A percentile compares a stretch with the other conserved stretches of the same genome.
These are phyloP conservation scores for Syngnathus rostellatus DNA, from an alignment of 2,797 vertebrate genomes.

Conservation along the genomic window DNA sequence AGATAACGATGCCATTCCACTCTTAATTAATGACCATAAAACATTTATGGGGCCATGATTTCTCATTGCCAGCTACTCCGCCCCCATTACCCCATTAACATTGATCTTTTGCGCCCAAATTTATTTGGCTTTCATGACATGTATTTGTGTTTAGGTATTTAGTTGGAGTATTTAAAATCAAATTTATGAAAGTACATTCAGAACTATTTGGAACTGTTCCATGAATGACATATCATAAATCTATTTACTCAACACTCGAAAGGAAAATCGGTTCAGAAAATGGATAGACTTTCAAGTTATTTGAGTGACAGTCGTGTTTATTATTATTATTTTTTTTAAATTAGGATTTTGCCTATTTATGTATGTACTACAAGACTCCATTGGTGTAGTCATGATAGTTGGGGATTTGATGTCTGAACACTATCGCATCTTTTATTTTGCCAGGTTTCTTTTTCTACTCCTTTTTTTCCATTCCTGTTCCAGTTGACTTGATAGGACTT, in stretches of 20 bases:
- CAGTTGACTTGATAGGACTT: neutral
- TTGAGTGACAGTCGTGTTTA: neutral
- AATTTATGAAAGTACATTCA: neutral
- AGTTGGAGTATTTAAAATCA: neutral
- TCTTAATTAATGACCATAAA: conserved; percentile 68
- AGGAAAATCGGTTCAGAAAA: no score
- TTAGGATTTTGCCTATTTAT: no score
- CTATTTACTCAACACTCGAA: neutral
- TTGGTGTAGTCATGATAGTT: no score
- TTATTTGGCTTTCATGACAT: conserved; percentile 34
- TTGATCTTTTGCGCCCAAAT: conserved; percentile 49
- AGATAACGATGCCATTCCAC: conserved; percentile 59
- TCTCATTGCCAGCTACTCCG: conserved; percentile 40
- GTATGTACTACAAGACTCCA: no score
- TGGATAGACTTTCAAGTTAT: neutral
- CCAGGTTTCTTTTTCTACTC: neutral
- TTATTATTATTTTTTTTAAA: no score
- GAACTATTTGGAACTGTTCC: neutral
- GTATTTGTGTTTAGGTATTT: conserved; percentile 28
- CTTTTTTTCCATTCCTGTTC: neutral
- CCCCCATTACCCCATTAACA: conserved; percentile 49
- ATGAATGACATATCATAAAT: neutral
- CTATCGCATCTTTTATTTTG: neutral
- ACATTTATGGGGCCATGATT: conserved; percentile 60
- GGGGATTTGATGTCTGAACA: no score